Percentiles rank a stretch among this genome's conserved stretches.
Evolutionary conservation across 2,797 vertebrate genomes (phyloP).

Genomic region (Lates japonicus): DNA sequence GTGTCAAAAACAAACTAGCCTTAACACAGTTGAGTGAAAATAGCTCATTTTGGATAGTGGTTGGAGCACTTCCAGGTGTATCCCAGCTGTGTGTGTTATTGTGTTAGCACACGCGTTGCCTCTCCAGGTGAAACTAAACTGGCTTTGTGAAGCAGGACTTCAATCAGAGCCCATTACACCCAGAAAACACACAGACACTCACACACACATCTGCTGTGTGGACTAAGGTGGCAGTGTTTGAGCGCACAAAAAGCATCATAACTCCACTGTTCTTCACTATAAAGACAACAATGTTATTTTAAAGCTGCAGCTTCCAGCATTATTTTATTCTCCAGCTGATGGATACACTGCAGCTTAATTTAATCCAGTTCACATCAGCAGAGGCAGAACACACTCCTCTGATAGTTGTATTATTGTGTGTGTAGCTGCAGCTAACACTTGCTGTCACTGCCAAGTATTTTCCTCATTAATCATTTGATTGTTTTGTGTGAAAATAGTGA

Average conservation of each 20-base stretch:
- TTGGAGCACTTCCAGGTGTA: too few species aligned
- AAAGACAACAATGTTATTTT: neutral
- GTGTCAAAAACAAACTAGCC: too few species aligned
- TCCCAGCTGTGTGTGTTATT: constrained; percentile 6
- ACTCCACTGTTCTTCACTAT: too few species aligned
- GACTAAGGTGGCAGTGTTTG: constrained; percentile 44
- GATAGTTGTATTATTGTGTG: neutral
- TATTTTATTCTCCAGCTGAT: neutral
- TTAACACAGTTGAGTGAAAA: too few species aligned
- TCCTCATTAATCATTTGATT: neutral
- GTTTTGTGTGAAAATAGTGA: neutral
- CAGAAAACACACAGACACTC: constrained; percentile 21
- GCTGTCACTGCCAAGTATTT: neutral
- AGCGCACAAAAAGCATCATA: constrained; percentile 15
- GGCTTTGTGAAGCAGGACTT: constrained; percentile 55
- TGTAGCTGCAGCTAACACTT: neutral
- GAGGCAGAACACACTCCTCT: too few species aligned
- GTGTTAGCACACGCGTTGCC: constrained; percentile 28
- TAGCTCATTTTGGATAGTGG: too few species aligned
- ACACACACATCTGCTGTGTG: constrained; percentile 44
- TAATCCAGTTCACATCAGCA: too few species aligned
- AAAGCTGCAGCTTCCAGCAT: neutral
- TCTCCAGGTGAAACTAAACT: constrained; percentile 67
- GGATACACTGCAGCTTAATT: neutral
- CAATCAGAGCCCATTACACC: constrained; percentile 29